Evolutionary conservation across 2,797 vertebrate genomes (phyloP).

Genomic region (Labeo calbasu): DNA sequence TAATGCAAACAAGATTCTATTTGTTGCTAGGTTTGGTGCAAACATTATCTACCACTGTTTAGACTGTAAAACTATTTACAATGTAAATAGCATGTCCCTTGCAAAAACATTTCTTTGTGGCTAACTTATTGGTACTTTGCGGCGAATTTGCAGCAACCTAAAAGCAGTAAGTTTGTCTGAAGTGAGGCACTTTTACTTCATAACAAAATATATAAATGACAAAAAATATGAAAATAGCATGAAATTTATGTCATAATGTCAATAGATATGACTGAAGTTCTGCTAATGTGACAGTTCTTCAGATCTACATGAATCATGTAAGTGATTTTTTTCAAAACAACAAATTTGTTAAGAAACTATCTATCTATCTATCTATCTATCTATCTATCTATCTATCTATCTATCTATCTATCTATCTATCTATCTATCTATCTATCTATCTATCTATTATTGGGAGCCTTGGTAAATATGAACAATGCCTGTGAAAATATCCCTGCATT

Average conservation of each 20-base stretch:
- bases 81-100: slow-evolving; percentile 35
- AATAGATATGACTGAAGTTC: slow-evolving; percentile 19
- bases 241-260: slow-evolving; percentile 20
- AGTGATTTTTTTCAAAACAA: not conserved
- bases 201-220: slow-evolving; percentile 23
- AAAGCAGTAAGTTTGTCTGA: slow-evolving; percentile 27
- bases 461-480: not conserved
- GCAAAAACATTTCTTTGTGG: slow-evolving; percentile 31
- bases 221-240: slow-evolving; percentile 37
- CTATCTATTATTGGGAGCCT: not conserved
- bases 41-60: not conserved
- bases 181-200: slow-evolving; percentile 1
- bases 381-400: slow-evolving; percentile 10
- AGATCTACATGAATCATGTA: slow-evolving; percentile 23
- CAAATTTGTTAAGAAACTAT: not conserved
- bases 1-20: not conserved
- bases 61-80: slow-evolving; percentile 19
- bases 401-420: slow-evolving; percentile 1
- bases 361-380: slow-evolving; percentile 7
- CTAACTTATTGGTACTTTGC: slow-evolving; percentile 26
- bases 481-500: not conserved
- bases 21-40: slow-evolving; percentile 16
- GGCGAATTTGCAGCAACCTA: slow-evolving; percentile 25
- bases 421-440: slow-evolving; percentile 9
- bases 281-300: slow-evolving; percentile 12